A percentile compares a stretch with the other conserved stretches of the same genome.
Conservation (phyloP, 2,797 vertebrate species). For the Hephaestus fuliginosus region DNA sequence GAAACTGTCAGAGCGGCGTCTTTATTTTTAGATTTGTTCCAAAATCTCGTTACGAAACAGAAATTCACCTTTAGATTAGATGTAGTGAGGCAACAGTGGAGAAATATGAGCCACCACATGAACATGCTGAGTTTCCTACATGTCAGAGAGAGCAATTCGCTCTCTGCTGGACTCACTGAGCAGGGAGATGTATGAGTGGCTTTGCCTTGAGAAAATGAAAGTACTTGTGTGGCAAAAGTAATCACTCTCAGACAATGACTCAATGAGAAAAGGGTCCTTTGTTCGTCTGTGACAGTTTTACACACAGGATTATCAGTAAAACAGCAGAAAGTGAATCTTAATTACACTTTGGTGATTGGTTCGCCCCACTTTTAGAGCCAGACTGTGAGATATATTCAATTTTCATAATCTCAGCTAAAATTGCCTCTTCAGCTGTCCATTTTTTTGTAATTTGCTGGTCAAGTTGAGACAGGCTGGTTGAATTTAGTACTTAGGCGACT, state of each 20-base stretch:
- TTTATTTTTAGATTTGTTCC: slow-evolving; percentile 14
- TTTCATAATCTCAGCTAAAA: slow-evolving; percentile 59
- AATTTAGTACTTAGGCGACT: slow-evolving; percentile 31
- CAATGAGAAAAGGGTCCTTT: slow-evolving; percentile 69
- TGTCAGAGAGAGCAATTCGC: slow-evolving; percentile 52
- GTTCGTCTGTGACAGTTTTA: slow-evolving; percentile 76
- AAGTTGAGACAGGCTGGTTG: slow-evolving; percentile 37
- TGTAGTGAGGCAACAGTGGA: slow-evolving; percentile 1
- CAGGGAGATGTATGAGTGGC: slow-evolving; percentile 50
- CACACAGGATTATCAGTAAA: slow-evolving; percentile 77
- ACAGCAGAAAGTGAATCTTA: slow-evolving; percentile 79
- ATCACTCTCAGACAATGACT: slow-evolving; percentile 71
- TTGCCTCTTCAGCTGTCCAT: slow-evolving; percentile 37
- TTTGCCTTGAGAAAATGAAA: slow-evolving; percentile 69
- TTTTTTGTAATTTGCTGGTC: slow-evolving; percentile 44
- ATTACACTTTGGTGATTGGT: slow-evolving; percentile 77
- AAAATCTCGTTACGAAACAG: background rate
- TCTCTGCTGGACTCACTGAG: slow-evolving; percentile 40
- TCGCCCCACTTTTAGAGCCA: slow-evolving; percentile 48
- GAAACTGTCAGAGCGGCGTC: background rate
- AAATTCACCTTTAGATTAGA: slow-evolving; percentile 30
- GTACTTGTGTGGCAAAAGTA: slow-evolving; percentile 68
- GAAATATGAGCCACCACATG: slow-evolving; percentile 31
- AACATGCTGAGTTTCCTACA: slow-evolving; percentile 55
- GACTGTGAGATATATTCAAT: slow-evolving; percentile 57